Evolutionary conservation across 1,140 invertebrate genomes (phyloP).

Genomic region (Drosophila takahashii): DNA sequence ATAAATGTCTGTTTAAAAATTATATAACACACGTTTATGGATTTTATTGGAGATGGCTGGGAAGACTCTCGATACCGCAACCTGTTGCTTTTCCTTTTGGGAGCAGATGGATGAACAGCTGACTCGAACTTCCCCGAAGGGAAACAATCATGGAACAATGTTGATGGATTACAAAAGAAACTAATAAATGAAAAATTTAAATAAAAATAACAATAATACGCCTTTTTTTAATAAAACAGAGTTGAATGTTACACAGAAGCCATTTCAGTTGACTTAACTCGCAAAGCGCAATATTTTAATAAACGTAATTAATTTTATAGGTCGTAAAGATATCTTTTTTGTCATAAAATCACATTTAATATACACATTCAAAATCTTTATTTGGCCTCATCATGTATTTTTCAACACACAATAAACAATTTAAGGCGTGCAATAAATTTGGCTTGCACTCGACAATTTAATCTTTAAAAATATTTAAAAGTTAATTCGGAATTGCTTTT

Average conservation of each 20-base stretch:
- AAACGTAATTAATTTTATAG: conserved; percentile 16
- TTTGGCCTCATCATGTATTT: conserved; percentile 20
- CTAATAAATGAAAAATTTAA: background rate
- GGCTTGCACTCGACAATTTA: background rate
- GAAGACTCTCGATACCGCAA: conserved; percentile 14
- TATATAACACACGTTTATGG: background rate
- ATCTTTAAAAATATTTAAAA: conserved; percentile 10
- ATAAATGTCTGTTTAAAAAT: conserved; percentile 4
- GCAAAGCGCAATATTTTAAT: background rate
- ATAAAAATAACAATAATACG: background rate
- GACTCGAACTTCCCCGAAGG: conserved; percentile 12
- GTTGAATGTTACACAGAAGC: background rate
- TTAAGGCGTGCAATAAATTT: background rate
- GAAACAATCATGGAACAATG: conserved; percentile 13
- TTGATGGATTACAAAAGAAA: conserved; percentile 1
- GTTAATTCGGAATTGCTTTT: too few relatives aligned
- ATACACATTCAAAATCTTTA: conserved; percentile 15
- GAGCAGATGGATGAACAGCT: conserved; percentile 42
- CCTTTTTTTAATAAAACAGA: background rate
- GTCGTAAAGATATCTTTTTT: conserved; percentile 21
- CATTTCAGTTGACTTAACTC: background rate
- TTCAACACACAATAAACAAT: conserved; percentile 23
- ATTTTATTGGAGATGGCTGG: conserved; percentile 25
- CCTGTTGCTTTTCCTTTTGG: conserved; percentile 44
- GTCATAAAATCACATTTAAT: conserved; percentile 27